Conservation (phyloP, 2,888 invertebrate species). For the Horisme vitalbata region DNA sequence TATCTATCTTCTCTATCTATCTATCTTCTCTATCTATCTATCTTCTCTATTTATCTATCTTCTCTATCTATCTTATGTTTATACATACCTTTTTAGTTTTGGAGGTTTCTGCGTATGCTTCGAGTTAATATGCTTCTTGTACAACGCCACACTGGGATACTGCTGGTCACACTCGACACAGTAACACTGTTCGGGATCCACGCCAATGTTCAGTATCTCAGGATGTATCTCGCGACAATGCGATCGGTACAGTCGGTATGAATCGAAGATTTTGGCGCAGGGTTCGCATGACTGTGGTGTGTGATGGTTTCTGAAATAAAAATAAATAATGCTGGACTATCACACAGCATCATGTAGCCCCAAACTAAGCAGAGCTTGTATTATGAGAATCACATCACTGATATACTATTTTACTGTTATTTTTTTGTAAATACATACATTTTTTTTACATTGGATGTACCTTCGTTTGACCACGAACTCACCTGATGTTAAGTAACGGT, state of each 20-base stretch:
- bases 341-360: too few species aligned
- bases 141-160: slow-evolving; percentile 29
- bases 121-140: slow-evolving; percentile 30
- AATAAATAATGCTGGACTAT: background rate
- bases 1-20: too few species aligned
- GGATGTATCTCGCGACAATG: slow-evolving; percentile 31
- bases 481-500: too few species aligned
- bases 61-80: too few species aligned
- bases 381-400: too few species aligned
- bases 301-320: slow-evolving; percentile 29
- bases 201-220: slow-evolving; percentile 6
- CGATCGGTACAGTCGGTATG: slow-evolving; percentile 20
- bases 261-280: slow-evolving; percentile 30
- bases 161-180: slow-evolving; percentile 40
- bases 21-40: too few species aligned
- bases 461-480: too few species aligned
- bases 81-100: slow-evolving; percentile 14
- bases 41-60: too few species aligned
- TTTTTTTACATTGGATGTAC: too few species aligned
- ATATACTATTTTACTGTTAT: too few species aligned
- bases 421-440: too few species aligned
- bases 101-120: slow-evolving; percentile 17
- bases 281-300: slow-evolving; percentile 28
- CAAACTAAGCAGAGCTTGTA: too few species aligned
- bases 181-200: slow-evolving; percentile 37